Evolutionary conservation across 2,888 invertebrate genomes (phyloP), one percentile per base, ranked within the genome.

Genomic region (Neelides folsomi): DNA sequence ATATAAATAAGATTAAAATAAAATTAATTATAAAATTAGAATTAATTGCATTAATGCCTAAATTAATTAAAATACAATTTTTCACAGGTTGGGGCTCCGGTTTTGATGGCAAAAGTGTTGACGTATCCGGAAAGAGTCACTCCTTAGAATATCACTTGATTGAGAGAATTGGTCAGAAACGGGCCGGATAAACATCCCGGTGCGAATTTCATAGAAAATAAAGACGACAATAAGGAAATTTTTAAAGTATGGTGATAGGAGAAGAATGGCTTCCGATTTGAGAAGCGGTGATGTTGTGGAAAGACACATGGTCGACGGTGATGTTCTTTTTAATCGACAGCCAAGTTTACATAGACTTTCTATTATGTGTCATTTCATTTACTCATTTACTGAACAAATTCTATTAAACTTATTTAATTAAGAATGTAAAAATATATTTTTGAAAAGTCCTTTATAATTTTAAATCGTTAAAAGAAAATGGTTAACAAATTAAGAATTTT

Each of bases 351-450:
- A 98, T 72, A 94, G 94, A 75, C 79, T 98, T 67, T 93, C 93
- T 69, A 98, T 99, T 66, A 97, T 98, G 93, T 88, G 92, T 37
- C 97, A 98, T 70, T n/a, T n/a, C n/a, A n/a, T n/a, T n/a, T n/a
- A n/a, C n/a, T n/a, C n/a, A n/a, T n/a, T n/a, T n/a, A n/a, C n/a
- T n/a, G n/a, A n/a, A n/a, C n/a, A n/a, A n/a, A n/a, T n/a, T n/a
- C n/a, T n/a, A n/a, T n/a, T n/a, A n/a, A n/a, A n/a, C n/a, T n/a
- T n/a, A n/a, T n/a, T n/a, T n/a, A n/a, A n/a, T n/a, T n/a, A n/a
- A n/a, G n/a, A n/a, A n/a, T n/a, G n/a, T n/a, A n/a, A n/a, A n/a
- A n/a, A n/a, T n/a, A n/a, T n/a, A n/a, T n/a, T n/a, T n/a, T n/a
- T n/a, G n/a, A n/a, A n/a, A n/a, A n/a, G n/a, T n/a, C n/a, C n/a